Evolutionary conservation across 2,888 invertebrate genomes (phyloP).

Genomic region (Athripsodes cinereus): DNA sequence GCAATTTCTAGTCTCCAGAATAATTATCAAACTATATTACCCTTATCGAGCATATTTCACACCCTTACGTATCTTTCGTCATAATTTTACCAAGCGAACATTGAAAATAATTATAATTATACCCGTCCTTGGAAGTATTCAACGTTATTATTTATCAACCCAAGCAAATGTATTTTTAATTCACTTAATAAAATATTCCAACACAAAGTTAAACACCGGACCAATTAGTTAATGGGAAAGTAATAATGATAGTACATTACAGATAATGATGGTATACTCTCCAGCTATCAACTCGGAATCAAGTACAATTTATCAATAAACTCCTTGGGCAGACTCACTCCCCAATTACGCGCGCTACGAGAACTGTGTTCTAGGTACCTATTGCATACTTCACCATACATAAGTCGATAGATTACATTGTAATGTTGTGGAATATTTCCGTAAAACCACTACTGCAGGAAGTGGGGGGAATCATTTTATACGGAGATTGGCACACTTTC

Average conservation of each 20-base stretch:
- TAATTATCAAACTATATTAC: too few species aligned
- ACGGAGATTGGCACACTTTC: neutral
- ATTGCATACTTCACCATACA: too few species aligned
- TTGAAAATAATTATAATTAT: too few species aligned
- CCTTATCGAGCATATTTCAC: too few species aligned
- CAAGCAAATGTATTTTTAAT: neutral
- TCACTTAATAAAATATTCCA: neutral
- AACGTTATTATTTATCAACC: neutral
- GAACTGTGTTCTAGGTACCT: too few species aligned
- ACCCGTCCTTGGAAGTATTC: neutral
- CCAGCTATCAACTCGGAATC: neutral
- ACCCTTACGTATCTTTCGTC: too few species aligned
- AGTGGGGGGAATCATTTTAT: neutral
- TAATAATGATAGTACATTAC: conserved; percentile 2
- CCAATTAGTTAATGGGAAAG: neutral
- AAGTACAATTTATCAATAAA: neutral
- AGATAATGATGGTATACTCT: neutral
- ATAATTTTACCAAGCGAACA: too few species aligned
- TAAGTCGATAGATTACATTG: neutral
- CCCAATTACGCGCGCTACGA: neutral
- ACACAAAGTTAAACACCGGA: neutral
- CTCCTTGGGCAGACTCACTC: neutral
- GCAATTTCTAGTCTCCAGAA: too few species aligned
- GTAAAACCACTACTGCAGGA: neutral
- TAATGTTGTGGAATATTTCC: neutral